Evolutionary conservation across 2,797 vertebrate species (phyloP), one percentile per base, ranked within the genome.

Genomic region (Hypotaenidia philippensis): DNA sequence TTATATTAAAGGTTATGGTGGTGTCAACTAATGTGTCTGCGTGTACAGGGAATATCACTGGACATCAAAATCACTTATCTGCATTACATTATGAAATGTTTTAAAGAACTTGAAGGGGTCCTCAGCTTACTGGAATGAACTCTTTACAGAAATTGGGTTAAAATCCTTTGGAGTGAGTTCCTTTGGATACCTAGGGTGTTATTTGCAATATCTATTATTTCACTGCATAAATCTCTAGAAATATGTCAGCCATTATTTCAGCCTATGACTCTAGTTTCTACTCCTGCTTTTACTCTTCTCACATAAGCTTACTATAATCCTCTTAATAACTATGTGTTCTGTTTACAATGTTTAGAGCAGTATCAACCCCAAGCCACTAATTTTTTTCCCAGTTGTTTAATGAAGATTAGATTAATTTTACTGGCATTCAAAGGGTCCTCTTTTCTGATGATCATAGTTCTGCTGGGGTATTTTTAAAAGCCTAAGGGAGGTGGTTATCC

Each of bases 231-330:
- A 87, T 44, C 44, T 88, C 40, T 63, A 69, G 66, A 88, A 95
- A 69, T 61, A 91, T 69, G 34, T 66, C 59, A 72, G 53, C 9
- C 60, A 52, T 71, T 77, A 83, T 88, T 89, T 94, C 65, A 78
- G 44, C 59, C 63, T 50, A 83, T 65, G 36, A 74, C 22, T 89
- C 10, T n/a, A 63, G 29, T 45, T 93, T 70, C 80, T 79, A 47
- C n/a, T 82, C 26, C 32, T 76, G 66, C 29, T 70, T 95, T 87
- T 82, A 60, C 66, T 77, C 52, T 69, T 91, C 66, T 79, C 52
- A 66, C 60, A 69, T 78, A 72, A 81, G 57, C 47, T 94, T 90
- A 79, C 44, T 63, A 93, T 92, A 96, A 96, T 94, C 70, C 64
- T 87, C 81, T 94, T 84, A 95, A 89, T 86, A 88, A 83, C 36